Evolutionary conservation across 2,113 vertebrate genomes (phyloP), one percentile per base, ranked within the genome.

Genomic region (Pteruthius melanotis): DNA sequence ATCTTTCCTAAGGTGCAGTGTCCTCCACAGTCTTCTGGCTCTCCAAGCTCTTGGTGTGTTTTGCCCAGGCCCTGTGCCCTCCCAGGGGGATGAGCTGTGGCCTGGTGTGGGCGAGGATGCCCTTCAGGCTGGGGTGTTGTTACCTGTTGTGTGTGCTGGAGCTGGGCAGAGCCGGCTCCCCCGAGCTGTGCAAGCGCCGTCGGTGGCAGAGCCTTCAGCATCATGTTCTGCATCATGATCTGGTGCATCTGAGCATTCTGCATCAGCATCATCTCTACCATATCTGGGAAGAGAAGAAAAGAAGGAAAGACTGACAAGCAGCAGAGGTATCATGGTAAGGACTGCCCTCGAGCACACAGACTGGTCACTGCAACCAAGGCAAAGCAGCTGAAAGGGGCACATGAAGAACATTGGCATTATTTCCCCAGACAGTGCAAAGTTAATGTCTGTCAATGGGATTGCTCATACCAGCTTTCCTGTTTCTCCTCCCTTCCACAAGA

Each of bases 191-290:
- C 10, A 1, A 96, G 54, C 0, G 61, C 64, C 2, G 83, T n/a
- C 0, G 96, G 96, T 7, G 98, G 98, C 80, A 99, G 87, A 74
- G 98, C 98, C 91, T 98, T 98, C 91, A 99, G 96, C 98, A 99
- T 98, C 98, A 99, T 98, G 89, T 98, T 99, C 87, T 99, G 98
- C 98, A 99, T 98, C 70, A 99, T 95, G 77, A 99, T 98, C 98
- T 99, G 99, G 95, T 99, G 98, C 98, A 98, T 98, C 96, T 99
- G 99, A 2, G 98, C 98, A 0, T 98, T 99, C 98, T 99, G 98
- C 98, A 99, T 98, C 50, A 99, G 95, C 98, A 99, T 98, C 98
- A 99, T 95, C 94, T 99, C 99, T 28, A 99, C 98, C 98, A 99
- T 98, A 56, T 98, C 99, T 99, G 85, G 4, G 68, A 69, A 84